Conservation (phyloP, 1,140 invertebrate species). For the Calephelis nemesis region DNA sequence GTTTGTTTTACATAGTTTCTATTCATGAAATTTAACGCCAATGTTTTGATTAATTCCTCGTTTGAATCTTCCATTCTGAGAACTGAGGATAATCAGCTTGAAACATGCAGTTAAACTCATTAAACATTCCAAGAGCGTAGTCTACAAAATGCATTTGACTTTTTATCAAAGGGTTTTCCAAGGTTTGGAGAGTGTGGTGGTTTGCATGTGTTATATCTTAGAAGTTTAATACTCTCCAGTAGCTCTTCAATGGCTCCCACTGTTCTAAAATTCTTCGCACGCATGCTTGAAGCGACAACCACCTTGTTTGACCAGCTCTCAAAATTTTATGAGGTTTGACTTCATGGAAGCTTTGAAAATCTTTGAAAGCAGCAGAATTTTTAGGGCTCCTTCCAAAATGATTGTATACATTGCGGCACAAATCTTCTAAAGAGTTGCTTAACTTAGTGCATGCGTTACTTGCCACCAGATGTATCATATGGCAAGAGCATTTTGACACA, state of each 20-base stretch:
- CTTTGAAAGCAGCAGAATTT: conserved; percentile 6
- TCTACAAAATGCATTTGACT: no score
- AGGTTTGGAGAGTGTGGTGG: no score
- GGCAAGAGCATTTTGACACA: conserved; percentile 7
- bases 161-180: no score
- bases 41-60: no score
- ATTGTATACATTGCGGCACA: conserved; percentile 7
- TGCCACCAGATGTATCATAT: conserved; percentile 4
- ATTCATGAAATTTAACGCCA: no score
- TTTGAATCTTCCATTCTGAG: no score
- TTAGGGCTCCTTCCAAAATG: neutral
- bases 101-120: no score
- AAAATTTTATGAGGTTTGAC: neutral
- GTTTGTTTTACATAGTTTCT: no score
- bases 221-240: no score
- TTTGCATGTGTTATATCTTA: no score
- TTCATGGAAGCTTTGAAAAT: conserved; percentile 1
- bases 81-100: no score
- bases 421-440: conserved; percentile 6
- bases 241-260: neutral
- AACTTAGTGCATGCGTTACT: neutral
- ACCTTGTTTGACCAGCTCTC: conserved; percentile 1
- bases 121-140: no score
- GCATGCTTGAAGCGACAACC: conserved; percentile 2
- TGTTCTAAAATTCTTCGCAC: neutral